Base-by-base conservation (phyloP, 2,888 invertebrate genomes). In the Cerceris ruficornis region DNA sequence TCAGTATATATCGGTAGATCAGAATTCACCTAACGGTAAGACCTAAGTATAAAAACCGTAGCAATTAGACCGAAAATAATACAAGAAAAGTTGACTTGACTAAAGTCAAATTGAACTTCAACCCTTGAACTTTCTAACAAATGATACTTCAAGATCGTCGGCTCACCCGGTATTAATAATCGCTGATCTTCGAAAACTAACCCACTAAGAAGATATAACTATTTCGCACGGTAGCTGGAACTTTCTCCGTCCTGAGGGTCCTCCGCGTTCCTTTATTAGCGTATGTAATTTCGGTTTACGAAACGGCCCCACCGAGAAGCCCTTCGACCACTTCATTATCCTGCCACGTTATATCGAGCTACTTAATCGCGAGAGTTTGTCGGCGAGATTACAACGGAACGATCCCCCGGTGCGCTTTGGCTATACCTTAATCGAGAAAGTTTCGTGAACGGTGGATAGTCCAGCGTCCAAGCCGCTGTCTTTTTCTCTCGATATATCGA, bases 341-440 rank as follows among this genome's bases (percentile, higher is more conserved):
- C 77, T 66, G 52, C 57, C 65, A 15, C 58, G 67, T 74, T 77
- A 79, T 84, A 81, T 75, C 75, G 65, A 62, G 69, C 75, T 72
- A 79, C 81, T 85, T 81, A 84, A 80, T 86, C 65, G 82, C 71
- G n/a, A 61, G 75, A 86, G 84, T 85, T 84, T 77, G 84, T 75
- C 81, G 79, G 80, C 77, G 58, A 80, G 86, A 85, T 85, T 86
- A 84, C 81, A 60, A 75, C 72, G 69, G 62, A 65, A 72, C 69
- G 73, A 72, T 78, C 76, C 74, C 77, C 54, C n/a, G 39, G 66
- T 57, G 73, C 61, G 15, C 58, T 54, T 13, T 13, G 46, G 41
- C 62, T 15, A 52, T 52, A 58, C 43, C 70, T 69, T 78, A 78
- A 83, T 81, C 81, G 84, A 49, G 66, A 77, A 84, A 84, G 75